phyloP scores from a whole-genome alignment of 92 coral and sea anemone species.

The Pocillopora meandrina region DNA sequence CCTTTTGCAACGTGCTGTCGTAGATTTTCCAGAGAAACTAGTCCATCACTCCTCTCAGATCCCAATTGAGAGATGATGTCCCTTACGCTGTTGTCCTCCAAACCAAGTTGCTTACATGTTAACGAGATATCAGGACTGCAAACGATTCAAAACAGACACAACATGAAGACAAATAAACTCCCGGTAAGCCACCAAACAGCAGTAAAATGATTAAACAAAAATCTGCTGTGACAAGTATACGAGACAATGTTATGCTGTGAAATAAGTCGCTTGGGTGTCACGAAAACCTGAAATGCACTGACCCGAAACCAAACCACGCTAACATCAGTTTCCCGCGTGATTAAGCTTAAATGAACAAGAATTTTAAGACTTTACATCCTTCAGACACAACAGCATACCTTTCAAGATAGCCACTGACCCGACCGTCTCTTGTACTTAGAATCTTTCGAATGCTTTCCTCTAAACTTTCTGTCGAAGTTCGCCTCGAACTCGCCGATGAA shows the following conservation, averaged over 20 bases:
- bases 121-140: constrained; percentile 70
- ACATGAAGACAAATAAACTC: constrained; percentile 33
- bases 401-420: constrained; percentile 64
- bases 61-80: constrained; percentile 76
- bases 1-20: constrained; percentile 33
- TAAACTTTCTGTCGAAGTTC: constrained; percentile 76
- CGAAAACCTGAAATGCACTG: constrained; percentile 34
- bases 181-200: constrained; percentile 28
- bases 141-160: constrained; percentile 41
- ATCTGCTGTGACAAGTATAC: constrained; percentile 36
- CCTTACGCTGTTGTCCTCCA: constrained; percentile 64
- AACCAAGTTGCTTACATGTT: constrained; percentile 66
- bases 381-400: constrained; percentile 61
- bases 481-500: constrained; percentile 71
- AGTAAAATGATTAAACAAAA: constrained; percentile 27
- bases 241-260: constrained; percentile 8
- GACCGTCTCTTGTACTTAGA: constrained; percentile 55
- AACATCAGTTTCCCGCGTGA: constrained; percentile 42
- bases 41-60: constrained; percentile 35
- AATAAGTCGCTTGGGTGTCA: constrained; percentile 18
- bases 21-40: constrained; percentile 32
- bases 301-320: constrained; percentile 45
- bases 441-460: constrained; percentile 84
- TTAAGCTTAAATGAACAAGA: constrained; percentile 2
- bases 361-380: constrained; percentile 21